These are phyloP conservation scores for Podiceps cristatus DNA, from an alignment of 2,113 vertebrate species.

Conservation along the genomic window DNA sequence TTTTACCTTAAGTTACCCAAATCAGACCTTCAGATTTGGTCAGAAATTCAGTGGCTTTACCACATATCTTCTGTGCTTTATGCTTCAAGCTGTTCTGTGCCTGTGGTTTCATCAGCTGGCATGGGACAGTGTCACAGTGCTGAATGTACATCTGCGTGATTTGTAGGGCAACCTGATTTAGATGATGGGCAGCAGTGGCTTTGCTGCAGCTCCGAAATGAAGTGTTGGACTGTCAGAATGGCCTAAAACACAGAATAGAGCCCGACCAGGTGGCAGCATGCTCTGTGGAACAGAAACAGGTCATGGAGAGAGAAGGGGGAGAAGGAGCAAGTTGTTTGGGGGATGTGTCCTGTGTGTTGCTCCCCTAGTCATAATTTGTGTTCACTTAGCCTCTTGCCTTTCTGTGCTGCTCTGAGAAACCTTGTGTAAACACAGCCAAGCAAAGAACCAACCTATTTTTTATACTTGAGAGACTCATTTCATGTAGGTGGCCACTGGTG, in stretches of 20 bases:
- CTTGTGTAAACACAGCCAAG: no score
- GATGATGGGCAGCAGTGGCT: background rate
- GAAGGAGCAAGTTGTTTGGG: background rate
- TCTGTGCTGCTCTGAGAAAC: background rate
- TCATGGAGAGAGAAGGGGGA: background rate
- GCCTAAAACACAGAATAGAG: no score
- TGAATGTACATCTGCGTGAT: fast-evolving
- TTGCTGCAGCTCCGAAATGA: fast-evolving
- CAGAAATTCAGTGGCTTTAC: background rate
- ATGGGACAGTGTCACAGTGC: fast-evolving
- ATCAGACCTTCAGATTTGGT: background rate
- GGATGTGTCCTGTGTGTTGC: background rate
- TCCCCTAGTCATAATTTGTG: no score
- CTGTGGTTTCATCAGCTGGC: background rate
- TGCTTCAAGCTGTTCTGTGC: background rate
- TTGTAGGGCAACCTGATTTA: background rate
- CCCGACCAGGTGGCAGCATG: background rate
- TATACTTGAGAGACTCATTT: background rate
- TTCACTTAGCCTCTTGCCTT: background rate
- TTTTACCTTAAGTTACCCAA: background rate
- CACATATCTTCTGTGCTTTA: fast-evolving
- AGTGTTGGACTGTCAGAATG: no score
- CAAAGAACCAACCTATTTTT: background rate
- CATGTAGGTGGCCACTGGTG: background rate
- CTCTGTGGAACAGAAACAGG: background rate